Evolutionary conservation across 2,797 vertebrate species (phyloP).

Genomic region (Macropus fuliginosus): DNA sequence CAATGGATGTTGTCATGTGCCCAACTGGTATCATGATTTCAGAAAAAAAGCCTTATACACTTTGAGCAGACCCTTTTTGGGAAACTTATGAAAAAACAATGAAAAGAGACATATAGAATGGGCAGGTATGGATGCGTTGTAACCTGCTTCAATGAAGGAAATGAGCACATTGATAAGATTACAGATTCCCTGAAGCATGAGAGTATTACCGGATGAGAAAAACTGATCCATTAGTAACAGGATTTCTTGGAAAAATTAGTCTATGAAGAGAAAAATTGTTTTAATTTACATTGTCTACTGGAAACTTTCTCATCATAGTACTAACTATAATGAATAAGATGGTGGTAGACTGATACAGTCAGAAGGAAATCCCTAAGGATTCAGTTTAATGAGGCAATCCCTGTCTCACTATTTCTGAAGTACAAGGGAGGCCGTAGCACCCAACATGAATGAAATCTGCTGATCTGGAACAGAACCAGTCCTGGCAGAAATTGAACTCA

Average conservation of each 20-base stretch:
- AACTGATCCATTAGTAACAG: constrained; percentile 18
- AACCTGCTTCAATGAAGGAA: neutral
- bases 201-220: constrained; percentile 12
- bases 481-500: constrained; percentile 31
- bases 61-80: neutral
- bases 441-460: constrained; percentile 54
- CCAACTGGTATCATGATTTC: neutral
- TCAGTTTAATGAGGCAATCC: constrained; percentile 50
- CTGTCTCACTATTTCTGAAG: constrained; percentile 27
- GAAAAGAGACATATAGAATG: neutral
- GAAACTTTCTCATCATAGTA: constrained; percentile 26
- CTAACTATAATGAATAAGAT: constrained; percentile 45
- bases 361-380: neutral
- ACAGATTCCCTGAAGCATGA: neutral
- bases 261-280: constrained; percentile 28
- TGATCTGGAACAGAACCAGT: constrained; percentile 41
- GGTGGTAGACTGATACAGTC: neutral
- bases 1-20: neutral
- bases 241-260: constrained; percentile 30
- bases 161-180: neutral
- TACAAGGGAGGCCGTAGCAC: constrained; percentile 29
- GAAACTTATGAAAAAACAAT: neutral
- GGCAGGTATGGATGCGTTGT: neutral
- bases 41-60: neutral
- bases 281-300: constrained; percentile 38